These are phyloP conservation scores for Liparis tanakae DNA, from an alignment of 2,797 vertebrate species.

Conservation along the genomic window DNA sequence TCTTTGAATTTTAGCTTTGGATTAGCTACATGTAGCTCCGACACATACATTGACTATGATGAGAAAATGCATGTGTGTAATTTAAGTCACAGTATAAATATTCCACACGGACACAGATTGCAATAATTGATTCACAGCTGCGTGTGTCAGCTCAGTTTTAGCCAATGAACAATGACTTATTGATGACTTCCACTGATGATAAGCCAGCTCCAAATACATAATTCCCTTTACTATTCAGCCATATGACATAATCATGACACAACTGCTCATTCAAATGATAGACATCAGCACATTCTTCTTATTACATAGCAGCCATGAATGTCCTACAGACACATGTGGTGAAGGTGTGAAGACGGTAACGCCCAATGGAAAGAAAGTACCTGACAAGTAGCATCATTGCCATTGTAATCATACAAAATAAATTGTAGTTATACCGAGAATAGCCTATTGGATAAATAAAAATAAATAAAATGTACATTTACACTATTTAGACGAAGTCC, in stretches of 20 bases:
- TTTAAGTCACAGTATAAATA: conserved; percentile 19
- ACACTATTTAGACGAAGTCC: background rate
- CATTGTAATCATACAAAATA: too few species aligned
- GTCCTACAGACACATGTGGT: background rate
- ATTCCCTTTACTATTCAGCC: conserved; percentile 30
- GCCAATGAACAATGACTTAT: conserved; percentile 40
- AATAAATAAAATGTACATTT: background rate
- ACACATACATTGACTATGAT: conserved; percentile 36
- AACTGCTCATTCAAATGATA: background rate
- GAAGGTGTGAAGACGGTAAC: background rate
- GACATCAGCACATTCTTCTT: background rate
- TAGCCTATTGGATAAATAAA: background rate
- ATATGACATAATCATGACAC: background rate
- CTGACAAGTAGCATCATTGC: background rate
- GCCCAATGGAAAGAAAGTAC: background rate
- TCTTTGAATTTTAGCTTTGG: conserved; percentile 16
- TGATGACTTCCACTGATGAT: conserved; percentile 38
- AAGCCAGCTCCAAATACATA: conserved; percentile 22
- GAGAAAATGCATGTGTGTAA: conserved; percentile 22
- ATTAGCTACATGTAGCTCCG: conserved; percentile 28
- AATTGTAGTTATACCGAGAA: background rate
- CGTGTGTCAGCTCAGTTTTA: conserved; percentile 25
- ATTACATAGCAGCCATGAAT: background rate
- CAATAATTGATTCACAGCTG: conserved; percentile 41
- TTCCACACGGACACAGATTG: conserved; percentile 30